phyloP scores from a whole-genome alignment of 2,888 invertebrate genomes.

The Hybos culiciformis region DNA sequence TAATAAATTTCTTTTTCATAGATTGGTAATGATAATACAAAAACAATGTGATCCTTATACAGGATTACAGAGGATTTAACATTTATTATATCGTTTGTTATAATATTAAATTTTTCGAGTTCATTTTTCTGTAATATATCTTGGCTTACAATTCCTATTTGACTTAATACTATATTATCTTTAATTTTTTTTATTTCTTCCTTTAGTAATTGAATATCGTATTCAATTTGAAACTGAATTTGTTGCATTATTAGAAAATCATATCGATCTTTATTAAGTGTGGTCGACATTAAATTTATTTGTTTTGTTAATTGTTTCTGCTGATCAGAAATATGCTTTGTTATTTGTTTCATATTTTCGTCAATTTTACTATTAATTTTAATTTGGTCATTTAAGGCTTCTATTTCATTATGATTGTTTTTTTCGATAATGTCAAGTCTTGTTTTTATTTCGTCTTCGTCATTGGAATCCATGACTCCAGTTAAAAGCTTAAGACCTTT shows the following conservation, averaged over 20 bases:
- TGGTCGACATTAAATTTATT: too few relatives aligned
- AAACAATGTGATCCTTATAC: conserved; percentile 8
- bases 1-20: conserved; percentile 5
- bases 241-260: too few relatives aligned
- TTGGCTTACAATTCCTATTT: conserved; percentile 6
- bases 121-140: conserved; percentile 6
- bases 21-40: conserved; percentile 9
- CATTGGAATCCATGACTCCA: conserved; percentile 4
- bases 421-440: conserved; percentile 4
- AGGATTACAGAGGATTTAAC: conserved; percentile 9
- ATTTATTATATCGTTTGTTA: conserved; percentile 5
- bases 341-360: conserved; percentile 5
- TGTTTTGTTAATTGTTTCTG: conserved; percentile 4
- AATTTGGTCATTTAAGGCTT: conserved; percentile 4
- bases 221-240: conserved; percentile 5
- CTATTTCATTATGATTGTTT: conserved; percentile 5
- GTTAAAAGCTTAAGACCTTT: conserved; percentile 6
- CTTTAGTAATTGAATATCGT: conserved; percentile 2
- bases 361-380: conserved; percentile 5
- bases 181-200: conserved; percentile 6
- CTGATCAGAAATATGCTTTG: conserved; percentile 4
- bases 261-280: too few relatives aligned
- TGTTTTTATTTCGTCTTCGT: conserved; percentile 3
- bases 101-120: conserved; percentile 7
- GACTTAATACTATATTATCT: conserved; percentile 5